Percentiles rank a stretch among this genome's conserved stretches.
Evolutionary conservation across 2,797 vertebrate species (phyloP).

Genomic region (Gallirallus australis): DNA sequence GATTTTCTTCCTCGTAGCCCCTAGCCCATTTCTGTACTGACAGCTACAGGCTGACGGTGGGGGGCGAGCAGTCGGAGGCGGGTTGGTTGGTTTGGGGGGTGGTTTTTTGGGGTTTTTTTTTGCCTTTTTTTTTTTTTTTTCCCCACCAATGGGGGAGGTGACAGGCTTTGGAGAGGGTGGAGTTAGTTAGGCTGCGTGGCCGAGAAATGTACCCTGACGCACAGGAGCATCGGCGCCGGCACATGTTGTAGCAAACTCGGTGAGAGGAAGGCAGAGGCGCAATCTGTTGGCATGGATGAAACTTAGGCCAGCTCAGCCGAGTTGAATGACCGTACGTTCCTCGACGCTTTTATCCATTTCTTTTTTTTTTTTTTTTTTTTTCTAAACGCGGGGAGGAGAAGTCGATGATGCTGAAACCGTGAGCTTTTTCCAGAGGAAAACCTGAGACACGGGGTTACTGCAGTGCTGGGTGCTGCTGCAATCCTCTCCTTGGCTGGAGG

Average conservation of each 20-base stretch:
- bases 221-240: not conserved
- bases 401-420: not conserved
- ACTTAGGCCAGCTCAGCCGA: not conserved
- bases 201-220: not conserved
- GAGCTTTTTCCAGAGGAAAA: not conserved
- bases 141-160: not conserved
- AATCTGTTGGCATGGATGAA: not conserved
- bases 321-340: not conserved
- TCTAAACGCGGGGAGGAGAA: not conserved
- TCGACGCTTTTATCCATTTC: not conserved
- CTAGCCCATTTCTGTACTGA: not conserved
- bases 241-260: not conserved
- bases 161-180: not conserved
- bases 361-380: no score
- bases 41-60: not conserved
- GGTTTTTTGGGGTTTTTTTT: no score
- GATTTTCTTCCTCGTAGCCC: not conserved
- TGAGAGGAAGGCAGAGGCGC: not conserved
- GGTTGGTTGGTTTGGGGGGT: no score
- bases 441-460: not conserved
- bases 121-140: not conserved
- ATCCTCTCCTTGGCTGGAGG: not conserved
- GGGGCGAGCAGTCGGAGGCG: not conserved
- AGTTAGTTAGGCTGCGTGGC: not conserved
- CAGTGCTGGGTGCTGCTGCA: conserved; percentile 31